These are phyloP conservation scores for Meiosimyza decipiens DNA, from an alignment of 2,888 invertebrate genomes.

Conservation along the genomic window DNA sequence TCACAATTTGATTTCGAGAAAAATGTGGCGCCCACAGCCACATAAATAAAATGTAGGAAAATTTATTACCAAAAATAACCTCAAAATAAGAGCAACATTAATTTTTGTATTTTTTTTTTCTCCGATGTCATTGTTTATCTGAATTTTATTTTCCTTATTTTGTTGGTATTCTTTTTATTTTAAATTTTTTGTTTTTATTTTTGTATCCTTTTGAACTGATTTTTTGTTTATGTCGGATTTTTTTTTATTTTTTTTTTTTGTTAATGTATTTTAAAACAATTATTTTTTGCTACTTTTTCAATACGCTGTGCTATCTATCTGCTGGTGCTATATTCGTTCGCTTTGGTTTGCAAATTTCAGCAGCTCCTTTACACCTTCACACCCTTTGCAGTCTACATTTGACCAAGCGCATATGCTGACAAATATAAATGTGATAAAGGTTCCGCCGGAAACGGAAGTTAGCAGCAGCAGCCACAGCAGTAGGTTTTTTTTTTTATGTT, in stretches of 20 bases:
- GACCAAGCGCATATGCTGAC: conserved; percentile 21
- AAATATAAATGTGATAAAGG: conserved; percentile 24
- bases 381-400: neutral
- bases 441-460: conserved; percentile 15
- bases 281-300: conserved; percentile 10
- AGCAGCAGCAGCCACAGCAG: conserved; percentile 22
- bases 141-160: neutral
- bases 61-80: conserved; percentile 23
- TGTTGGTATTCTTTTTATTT: neutral
- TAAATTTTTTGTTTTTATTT: too few species aligned
- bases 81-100: conserved; percentile 23
- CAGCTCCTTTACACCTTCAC: neutral
- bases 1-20: neutral
- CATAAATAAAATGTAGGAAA: conserved; percentile 4
- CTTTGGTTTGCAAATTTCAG: neutral
- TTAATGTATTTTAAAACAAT: conserved; percentile 15
- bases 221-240: neutral
- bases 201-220: neutral
- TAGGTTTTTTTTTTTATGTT: neutral
- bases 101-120: neutral
- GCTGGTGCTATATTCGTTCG: conserved; percentile 7
- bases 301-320: conserved; percentile 10
- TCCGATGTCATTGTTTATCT: conserved; percentile 20
- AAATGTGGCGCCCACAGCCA: neutral
- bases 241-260: neutral